Conservation (phyloP, 2,888 invertebrate genomes). For the Rutpela maculata region DNA sequence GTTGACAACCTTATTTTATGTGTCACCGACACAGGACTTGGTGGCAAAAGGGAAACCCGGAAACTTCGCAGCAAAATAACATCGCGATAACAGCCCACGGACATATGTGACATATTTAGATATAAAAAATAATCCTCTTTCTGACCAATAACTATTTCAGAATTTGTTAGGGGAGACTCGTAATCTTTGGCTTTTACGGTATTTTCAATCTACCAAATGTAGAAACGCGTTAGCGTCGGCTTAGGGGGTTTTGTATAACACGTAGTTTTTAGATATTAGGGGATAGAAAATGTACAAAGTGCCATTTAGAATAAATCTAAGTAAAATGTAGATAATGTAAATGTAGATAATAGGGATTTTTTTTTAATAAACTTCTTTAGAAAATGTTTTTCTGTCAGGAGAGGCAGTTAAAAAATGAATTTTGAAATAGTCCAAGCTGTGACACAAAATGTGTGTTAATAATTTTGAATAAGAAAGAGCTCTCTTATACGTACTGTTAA, state of each 20-base stretch:
- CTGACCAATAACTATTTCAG: conserved; percentile 70
- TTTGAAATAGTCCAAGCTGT: no score
- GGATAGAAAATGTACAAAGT: background rate
- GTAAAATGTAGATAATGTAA: no score
- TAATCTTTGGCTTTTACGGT: conserved; percentile 49
- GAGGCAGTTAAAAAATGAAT: no score
- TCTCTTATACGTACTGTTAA: no score
- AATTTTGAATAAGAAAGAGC: no score
- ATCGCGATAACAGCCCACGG: conserved; percentile 61
- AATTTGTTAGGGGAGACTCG: conserved; percentile 45
- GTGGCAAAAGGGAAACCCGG: conserved; percentile 41
- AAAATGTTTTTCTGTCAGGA: no score
- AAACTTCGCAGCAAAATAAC: conserved; percentile 56
- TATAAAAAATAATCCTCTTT: conserved; percentile 71
- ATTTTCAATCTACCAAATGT: conserved; percentile 47
- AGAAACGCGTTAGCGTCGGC: conserved; percentile 4
- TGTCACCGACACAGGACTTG: conserved; percentile 29
- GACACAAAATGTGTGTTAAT: no score
- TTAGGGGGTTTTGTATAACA: background rate
- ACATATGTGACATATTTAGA: conserved; percentile 70
- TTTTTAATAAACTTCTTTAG: no score
- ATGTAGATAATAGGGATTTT: no score
- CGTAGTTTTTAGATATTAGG: background rate
- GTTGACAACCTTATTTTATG: conserved; percentile 43
- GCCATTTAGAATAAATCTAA: background rate